Conservation (phyloP, 2,113 vertebrate genomes). For the Thinocorus orbignyianus region DNA sequence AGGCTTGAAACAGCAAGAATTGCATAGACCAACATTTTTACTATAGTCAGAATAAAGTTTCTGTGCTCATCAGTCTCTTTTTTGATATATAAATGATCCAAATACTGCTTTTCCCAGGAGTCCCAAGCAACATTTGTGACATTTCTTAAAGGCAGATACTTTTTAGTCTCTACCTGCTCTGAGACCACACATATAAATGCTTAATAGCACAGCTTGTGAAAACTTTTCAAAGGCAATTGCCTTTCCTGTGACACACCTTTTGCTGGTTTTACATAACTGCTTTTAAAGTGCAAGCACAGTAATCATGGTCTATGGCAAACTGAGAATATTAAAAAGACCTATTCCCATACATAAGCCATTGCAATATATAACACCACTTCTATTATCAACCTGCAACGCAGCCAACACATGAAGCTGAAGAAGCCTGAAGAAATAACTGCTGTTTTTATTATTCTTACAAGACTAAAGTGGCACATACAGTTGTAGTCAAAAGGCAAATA, state of each 20-base stretch:
- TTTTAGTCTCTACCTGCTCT: background rate
- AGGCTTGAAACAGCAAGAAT: background rate
- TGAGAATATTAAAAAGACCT: background rate
- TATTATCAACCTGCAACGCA: background rate
- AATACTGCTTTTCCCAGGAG: background rate
- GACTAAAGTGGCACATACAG: background rate
- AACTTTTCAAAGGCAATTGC: constrained; percentile 10
- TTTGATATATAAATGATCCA: constrained; percentile 2
- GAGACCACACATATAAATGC: background rate
- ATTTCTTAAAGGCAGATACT: background rate
- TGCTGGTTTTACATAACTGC: background rate
- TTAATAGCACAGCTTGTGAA: background rate
- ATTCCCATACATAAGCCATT: background rate
- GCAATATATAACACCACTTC: background rate
- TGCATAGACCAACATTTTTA: constrained; percentile 5
- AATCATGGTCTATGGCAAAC: background rate
- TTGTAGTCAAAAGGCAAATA: background rate
- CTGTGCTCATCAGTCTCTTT: background rate
- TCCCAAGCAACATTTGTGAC: background rate
- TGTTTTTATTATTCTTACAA: background rate
- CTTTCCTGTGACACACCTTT: background rate
- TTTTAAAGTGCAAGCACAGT: background rate
- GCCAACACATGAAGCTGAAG: background rate
- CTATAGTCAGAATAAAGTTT: background rate
- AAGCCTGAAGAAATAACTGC: background rate